Evolutionary conservation across 2,113 vertebrate genomes (phyloP).

Genomic region (Cephalopterus ornatus): DNA sequence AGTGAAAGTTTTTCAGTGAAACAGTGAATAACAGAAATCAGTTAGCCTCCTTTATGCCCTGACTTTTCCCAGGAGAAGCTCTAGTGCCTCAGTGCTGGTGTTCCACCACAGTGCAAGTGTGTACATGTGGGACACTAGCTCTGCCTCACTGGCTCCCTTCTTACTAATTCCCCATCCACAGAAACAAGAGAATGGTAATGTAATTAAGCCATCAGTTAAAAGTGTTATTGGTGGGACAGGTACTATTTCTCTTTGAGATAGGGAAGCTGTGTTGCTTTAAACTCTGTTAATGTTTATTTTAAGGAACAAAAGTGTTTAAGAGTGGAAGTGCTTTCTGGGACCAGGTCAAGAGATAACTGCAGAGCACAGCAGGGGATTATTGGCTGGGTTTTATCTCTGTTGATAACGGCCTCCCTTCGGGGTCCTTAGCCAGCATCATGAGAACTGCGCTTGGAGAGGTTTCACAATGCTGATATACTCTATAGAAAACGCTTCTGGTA

Average conservation of each 20-base stretch:
- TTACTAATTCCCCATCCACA: rapidly evolving
- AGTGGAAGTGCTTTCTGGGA: conserved; percentile 52
- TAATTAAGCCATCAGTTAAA: conserved; percentile 21
- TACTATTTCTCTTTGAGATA: neutral
- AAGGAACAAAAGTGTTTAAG: conserved; percentile 54
- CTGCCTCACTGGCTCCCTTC: neutral
- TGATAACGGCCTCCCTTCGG: conserved; percentile 46
- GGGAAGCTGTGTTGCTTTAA: conserved; percentile 1
- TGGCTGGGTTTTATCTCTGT: conserved; percentile 54
- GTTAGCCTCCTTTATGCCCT: neutral
- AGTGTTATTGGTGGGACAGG: neutral
- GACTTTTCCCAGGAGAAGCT: neutral
- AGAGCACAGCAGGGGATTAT: conserved; percentile 23
- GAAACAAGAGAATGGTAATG: neutral
- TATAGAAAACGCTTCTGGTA: neutral
- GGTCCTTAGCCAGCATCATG: conserved; percentile 39
- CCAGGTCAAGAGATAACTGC: conserved; percentile 46
- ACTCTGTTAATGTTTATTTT: conserved; percentile 66
- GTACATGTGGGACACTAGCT: neutral
- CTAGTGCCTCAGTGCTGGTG: neutral
- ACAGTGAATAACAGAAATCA: neutral
- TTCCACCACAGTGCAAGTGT: rapidly evolving
- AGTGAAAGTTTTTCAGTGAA: neutral
- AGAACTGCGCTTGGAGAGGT: neutral
- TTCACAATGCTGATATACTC: conserved; percentile 28